Base-by-base conservation (phyloP, 2,113 vertebrate genomes). In the Romanogobio albipinnatus region DNA sequence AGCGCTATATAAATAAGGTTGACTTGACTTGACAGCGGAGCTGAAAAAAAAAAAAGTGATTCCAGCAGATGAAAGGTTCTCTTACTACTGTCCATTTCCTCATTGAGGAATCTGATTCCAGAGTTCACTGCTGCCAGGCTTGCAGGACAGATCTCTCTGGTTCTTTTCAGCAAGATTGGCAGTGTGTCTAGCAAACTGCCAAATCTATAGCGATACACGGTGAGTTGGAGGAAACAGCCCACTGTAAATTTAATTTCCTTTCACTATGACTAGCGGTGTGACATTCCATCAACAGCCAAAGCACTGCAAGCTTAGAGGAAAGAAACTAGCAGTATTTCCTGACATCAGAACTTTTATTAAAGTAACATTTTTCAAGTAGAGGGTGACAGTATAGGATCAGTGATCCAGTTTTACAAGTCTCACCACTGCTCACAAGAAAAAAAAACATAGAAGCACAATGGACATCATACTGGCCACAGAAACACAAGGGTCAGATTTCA, bases 121-220 rank as follows among this genome's bases (percentile, higher is more conserved):
- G 62, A 68, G 33, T 87, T 81, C 39, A 47, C 36, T 70, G 49
- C 71, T 84, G 81, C 53, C 39, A 49, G 29, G 62, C 33, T 3
- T 24, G 29, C 62, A 76, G 56, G 75, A 68, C 51, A 56, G 49
- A 22, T 33, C 81, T 58, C 29, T n/a, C 49, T 9, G 22, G 76
- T 74, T 80, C 56, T 70, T 79, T 70, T 62, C 76, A 49, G 82
- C 19, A 15, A 62, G 75, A 85, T n/a, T 26, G 78, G 58, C 29
- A 83, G 80, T 7, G 33, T 83, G 80, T 88, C 71, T 85, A 77
- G 85, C 26, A 2, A 66, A 75, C 64, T 39, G 13, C 68, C 79
- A 81, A 81, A 71, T 36, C 33, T 71, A 58, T 45, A 70, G 66
- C 39, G 80, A 82, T 71, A 10, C 64, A 56, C 5, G 3, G 62